Evolutionary conservation across 2,888 invertebrate species (phyloP), one percentile per base, ranked within the genome.

Genomic region (Bombyx huttoni): DNA sequence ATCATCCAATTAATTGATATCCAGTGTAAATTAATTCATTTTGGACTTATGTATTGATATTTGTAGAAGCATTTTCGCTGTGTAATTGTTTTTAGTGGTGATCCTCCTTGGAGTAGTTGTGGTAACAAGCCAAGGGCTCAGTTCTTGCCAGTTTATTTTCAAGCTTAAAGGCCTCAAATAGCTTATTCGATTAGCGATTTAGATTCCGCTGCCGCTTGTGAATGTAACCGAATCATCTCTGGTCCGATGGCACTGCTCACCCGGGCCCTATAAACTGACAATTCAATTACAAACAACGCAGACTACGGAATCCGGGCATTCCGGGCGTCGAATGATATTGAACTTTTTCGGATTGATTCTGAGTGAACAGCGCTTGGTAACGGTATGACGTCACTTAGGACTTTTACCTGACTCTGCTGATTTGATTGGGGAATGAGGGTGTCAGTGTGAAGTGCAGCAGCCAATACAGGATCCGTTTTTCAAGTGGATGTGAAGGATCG

Each of bases 231-330:
- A n/a, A 9, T 6, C 57, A 51, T 34, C 35, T 51, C 34, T 48
- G 48, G 47, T 53, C 53, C 49, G 54, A 53, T 58, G 55, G 56
- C 58, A 63, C 53, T 52, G 62, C 58, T 57, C 64, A 55, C 68
- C 56, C 55, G 75, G 73, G 76, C 53, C 65, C 74, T 67, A 75
- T 76, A 77, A 73, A 72, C 64, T 65, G 73, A 72, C 74, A 67
- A 76, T 76, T 75, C 75, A 75, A 77, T 77, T 75, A 77, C 71
- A 71, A 68, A 70, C 65, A 68, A 66, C 67, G 67, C 60, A 62
- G 57, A 58, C 60, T 63, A 65, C 58, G 62, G 62, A 56, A 59
- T 61, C 60, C 60, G 58, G 55, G 58, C 56, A 60, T 61, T 65
- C 61, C 63, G 63, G 60, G 56, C 56, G 56, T 56, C 56, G 52